phyloP scores from a whole-genome alignment of 2,888 invertebrate species.

The Scrobipalpa atriplicella region DNA sequence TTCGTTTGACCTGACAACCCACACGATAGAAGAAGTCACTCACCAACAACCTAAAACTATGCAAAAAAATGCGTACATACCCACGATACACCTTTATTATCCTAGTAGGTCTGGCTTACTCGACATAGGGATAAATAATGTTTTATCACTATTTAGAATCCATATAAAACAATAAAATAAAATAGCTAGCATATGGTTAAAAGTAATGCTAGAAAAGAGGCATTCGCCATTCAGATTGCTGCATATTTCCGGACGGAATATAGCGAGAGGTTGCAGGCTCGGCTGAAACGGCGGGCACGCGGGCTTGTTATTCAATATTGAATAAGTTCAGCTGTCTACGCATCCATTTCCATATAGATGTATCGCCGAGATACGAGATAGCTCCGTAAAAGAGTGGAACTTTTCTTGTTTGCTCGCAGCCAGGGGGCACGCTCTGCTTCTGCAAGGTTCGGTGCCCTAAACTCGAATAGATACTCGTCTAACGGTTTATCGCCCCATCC shows the following conservation, averaged over 20 bases:
- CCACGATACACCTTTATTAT: too few species aligned
- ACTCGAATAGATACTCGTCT: constrained; percentile 34
- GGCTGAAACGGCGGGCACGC: constrained; percentile 22
- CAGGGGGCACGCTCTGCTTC: constrained; percentile 23
- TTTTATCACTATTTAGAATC: neutral
- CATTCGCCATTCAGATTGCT: constrained; percentile 17
- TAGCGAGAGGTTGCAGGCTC: constrained; percentile 23
- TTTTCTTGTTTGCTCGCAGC: constrained; percentile 30
- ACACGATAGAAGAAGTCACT: too few species aligned
- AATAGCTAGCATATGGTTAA: neutral
- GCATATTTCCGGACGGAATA: constrained; percentile 23
- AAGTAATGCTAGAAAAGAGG: constrained; percentile 9
- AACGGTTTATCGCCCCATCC: constrained; percentile 40
- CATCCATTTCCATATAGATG: constrained; percentile 35
- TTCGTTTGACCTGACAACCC: too few species aligned
- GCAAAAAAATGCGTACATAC: too few species aligned
- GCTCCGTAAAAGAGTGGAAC: constrained; percentile 24
- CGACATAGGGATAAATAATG: neutral
- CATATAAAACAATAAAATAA: neutral
- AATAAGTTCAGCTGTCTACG: constrained; percentile 32
- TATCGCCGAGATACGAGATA: constrained; percentile 28
- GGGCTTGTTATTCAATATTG: constrained; percentile 33
- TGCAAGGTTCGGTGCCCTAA: constrained; percentile 28
- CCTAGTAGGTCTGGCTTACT: neutral
- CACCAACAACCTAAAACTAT: too few species aligned